phyloP scores from a whole-genome alignment of 2,113 vertebrate genomes.

The Paradoxurus hermaphroditus region DNA sequence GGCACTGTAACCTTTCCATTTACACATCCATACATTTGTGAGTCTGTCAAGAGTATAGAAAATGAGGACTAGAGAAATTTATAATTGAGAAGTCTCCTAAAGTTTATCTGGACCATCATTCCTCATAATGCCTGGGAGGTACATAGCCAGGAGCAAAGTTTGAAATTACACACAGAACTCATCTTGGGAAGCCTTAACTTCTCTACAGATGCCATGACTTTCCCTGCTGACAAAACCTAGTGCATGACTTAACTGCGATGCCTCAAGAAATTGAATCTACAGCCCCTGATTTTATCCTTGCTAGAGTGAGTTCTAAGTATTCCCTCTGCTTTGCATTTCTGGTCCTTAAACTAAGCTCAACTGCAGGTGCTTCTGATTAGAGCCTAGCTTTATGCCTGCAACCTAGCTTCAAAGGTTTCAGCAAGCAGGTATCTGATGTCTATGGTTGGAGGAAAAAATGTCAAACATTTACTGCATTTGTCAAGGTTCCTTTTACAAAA shows the following conservation, averaged over 20 bases:
- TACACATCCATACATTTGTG: neutral
- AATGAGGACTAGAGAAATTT: neutral
- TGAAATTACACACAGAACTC: neutral
- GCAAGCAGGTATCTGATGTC: constrained; percentile 11
- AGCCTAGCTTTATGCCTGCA: neutral
- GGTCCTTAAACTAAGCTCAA: neutral
- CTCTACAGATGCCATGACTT: neutral
- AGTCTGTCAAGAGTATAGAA: neutral
- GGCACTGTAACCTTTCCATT: neutral
- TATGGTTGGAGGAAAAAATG: neutral
- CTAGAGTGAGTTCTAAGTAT: neutral
- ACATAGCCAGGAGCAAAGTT: neutral
- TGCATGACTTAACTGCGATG: neutral
- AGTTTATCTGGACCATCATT: neutral
- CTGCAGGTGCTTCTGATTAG: constrained; percentile 44
- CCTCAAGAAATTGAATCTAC: neutral
- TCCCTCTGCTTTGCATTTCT: neutral
- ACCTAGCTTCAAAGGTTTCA: neutral
- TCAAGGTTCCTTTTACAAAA: neutral
- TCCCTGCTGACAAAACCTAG: neutral
- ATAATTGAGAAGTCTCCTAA: neutral
- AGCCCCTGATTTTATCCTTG: neutral
- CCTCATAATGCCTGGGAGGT: neutral
- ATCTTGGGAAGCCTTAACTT: neutral
- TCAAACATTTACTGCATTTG: neutral